Base-by-base conservation (phyloP, 2,888 invertebrate genomes). In the Hirtodrosophila alboralis region DNA sequence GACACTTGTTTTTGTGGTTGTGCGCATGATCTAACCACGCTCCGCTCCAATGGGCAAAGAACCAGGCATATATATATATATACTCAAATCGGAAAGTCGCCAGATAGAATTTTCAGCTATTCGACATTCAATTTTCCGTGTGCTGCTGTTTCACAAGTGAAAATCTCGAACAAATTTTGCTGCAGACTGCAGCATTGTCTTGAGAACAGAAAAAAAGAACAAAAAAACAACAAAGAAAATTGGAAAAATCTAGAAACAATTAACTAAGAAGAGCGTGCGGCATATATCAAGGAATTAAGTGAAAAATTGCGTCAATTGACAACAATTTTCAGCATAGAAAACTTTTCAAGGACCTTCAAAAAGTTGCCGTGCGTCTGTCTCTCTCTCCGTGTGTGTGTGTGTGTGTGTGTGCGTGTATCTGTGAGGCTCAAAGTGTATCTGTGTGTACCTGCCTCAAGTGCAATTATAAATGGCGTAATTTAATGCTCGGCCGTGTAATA, bases 391-490 rank as follows among this genome's bases (percentile, higher is more conserved):
- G 10, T 34, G 23, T 10, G 38, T 45, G 38, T 23, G 16, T 26
- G 52, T 45, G 51, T 6, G 26, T 9, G 30, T 34, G 61, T 34
- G 10, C 18, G 23, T 60, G 41, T 40, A 30, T 33, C 44, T 53
- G 48, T 59, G 10, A n/a, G n/a, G n/a, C n/a, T n/a, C n/a, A n/a
- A n/a, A n/a, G n/a, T n/a, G n/a, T n/a, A n/a, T n/a, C n/a, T 41
- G 18, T 45, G 49, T 34, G 59, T 30, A 48, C 57, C 62, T 70
- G 63, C 72, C 65, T 74, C 73, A 64, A 74, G 75, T 83, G 78
- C 79, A 75, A 71, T 71, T 83, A 76, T 76, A 71, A 84, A 81
- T 84, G 84, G 75, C 84, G 85, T 81, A 84, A 84, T 80, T 79
- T 53, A 18, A 59, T 77, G 62, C 60, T 54, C 64, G 66, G 66